Percentiles rank a stretch among this genome's conserved stretches.
These are phyloP conservation scores for Hippasteria phrygiana DNA, from an alignment of 53 echinoderm and acorn worm species.

Conservation along the genomic window DNA sequence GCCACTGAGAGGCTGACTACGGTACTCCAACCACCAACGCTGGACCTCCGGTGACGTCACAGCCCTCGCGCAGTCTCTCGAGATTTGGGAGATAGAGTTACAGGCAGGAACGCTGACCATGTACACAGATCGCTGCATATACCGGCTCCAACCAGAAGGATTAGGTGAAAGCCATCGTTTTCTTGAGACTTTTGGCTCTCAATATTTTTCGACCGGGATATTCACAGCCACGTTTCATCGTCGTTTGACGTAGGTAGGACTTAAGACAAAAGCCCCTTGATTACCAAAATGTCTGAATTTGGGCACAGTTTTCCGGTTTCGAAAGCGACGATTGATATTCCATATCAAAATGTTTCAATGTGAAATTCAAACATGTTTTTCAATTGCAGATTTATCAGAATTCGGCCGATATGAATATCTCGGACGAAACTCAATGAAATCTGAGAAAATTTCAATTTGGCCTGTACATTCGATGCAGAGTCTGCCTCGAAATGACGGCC, in stretches of 20 bases:
- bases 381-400: too few species aligned
- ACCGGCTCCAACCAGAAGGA: background rate
- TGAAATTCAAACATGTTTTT: too few species aligned
- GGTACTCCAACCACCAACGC: background rate
- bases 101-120: background rate
- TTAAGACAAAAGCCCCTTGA: background rate
- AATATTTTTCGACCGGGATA: background rate
- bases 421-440: too few species aligned
- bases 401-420: too few species aligned
- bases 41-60: slow-evolving; percentile 9
- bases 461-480: too few species aligned
- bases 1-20: background rate
- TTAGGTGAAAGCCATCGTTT: background rate
- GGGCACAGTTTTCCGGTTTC: background rate
- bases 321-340: too few species aligned
- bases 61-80: slow-evolving; percentile 26
- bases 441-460: too few species aligned
- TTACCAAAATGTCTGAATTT: background rate
- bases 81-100: slow-evolving; percentile 15
- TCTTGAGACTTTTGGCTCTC: background rate
- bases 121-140: background rate
- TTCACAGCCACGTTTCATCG: slow-evolving; percentile 10
- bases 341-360: too few species aligned
- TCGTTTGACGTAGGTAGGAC: slow-evolving; percentile 1
- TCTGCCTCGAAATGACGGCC: too few species aligned